Percentiles rank a stretch among this genome's conserved stretches.
Conservation (phyloP, 2,113 vertebrate species). For the Channa maculata region DNA sequence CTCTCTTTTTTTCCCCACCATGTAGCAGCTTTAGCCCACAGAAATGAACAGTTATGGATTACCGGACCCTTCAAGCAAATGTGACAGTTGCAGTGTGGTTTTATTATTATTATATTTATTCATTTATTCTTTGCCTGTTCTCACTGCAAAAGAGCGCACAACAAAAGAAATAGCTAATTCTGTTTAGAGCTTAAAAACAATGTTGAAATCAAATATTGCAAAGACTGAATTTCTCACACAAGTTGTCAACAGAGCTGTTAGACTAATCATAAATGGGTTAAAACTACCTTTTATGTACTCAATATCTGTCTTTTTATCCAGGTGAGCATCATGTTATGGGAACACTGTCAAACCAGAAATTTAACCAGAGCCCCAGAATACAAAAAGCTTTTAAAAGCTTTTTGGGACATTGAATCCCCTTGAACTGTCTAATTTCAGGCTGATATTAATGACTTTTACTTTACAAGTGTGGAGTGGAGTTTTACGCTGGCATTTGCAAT, state of each 20-base stretch:
- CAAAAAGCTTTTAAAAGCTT: neutral
- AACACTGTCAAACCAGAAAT: constrained; percentile 32
- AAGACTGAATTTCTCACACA: constrained; percentile 19
- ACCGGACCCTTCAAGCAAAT: constrained; percentile 2
- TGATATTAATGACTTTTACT: neutral
- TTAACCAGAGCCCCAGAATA: constrained; percentile 33
- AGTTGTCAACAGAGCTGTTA: constrained; percentile 7
- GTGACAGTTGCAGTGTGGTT: constrained; percentile 18
- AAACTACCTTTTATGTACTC: constrained; percentile 4
- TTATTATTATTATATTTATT: constrained; percentile 3
- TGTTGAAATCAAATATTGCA: constrained; percentile 16
- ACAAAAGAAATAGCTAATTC: constrained; percentile 53
- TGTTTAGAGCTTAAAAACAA: constrained; percentile 51
- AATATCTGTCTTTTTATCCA: constrained; percentile 39
- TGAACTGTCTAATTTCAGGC: neutral
- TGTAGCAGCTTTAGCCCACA: no score
- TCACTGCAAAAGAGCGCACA: constrained; percentile 36
- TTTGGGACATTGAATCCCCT: constrained; percentile 2
- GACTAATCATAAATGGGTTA: neutral
- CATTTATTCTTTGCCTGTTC: constrained; percentile 47
- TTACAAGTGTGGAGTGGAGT: neutral
- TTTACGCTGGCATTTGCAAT: neutral
- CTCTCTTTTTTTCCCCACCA: no score
- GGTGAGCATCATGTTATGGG: constrained; percentile 26
- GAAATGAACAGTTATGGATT: no score